Percentiles rank a stretch among this genome's conserved stretches.
Conservation (phyloP, 2,888 invertebrate species). For the Pantelozetes paolii region DNA sequence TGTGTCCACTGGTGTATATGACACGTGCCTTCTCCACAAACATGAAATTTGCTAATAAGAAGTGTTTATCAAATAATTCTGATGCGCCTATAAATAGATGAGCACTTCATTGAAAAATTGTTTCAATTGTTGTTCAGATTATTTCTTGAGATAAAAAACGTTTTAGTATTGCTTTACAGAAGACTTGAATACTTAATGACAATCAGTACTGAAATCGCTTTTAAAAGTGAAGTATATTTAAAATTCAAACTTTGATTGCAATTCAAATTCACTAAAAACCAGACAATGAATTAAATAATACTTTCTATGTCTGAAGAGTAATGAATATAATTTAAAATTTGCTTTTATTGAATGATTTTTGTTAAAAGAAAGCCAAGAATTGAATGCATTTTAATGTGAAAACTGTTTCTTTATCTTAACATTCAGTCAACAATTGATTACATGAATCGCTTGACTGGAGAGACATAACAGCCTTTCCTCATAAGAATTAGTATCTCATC, state of each 20-base stretch:
- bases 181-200: slow-evolving; percentile 5
- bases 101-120: not conserved
- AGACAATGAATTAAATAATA: not conserved
- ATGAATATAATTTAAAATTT: not conserved
- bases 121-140: not conserved
- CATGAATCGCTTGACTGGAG: not conserved
- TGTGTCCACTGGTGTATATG: slow-evolving; percentile 43
- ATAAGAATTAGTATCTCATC: too few relatives aligned
- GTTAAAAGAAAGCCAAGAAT: too few relatives aligned
- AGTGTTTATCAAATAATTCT: slow-evolving; percentile 39
- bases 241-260: not conserved
- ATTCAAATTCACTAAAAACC: not conserved
- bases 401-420: too few relatives aligned
- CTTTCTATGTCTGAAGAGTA: not conserved
- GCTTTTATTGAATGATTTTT: too few relatives aligned
- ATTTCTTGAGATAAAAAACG: not conserved
- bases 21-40: slow-evolving; percentile 43
- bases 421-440: not conserved
- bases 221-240: not conserved
- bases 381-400: too few relatives aligned
- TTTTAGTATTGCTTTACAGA: slow-evolving; percentile 17
- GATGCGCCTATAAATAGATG: slow-evolving; percentile 37
- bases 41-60: slow-evolving; percentile 34
- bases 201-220: not conserved
- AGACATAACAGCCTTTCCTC: too few relatives aligned